Conservation (phyloP, 1,140 invertebrate genomes). For the Aphaenogaster rudis region DNA sequence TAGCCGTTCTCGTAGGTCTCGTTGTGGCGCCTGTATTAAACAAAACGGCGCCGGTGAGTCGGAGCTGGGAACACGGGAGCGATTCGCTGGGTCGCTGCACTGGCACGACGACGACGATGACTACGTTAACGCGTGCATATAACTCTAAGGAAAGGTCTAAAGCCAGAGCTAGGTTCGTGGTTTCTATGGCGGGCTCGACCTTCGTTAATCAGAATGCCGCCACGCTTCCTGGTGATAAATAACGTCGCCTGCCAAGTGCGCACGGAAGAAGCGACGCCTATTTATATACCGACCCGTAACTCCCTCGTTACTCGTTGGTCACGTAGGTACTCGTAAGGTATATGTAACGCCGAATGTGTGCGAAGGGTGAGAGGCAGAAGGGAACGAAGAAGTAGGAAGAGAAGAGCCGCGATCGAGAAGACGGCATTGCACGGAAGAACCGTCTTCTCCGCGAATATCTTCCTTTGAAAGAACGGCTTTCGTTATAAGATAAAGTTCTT, state of each 20-base stretch:
- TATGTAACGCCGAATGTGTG: conserved; percentile 53
- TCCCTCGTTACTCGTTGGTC: conserved; percentile 70
- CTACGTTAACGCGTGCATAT: conserved; percentile 3
- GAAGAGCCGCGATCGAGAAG: not conserved
- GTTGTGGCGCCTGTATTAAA: conserved; percentile 39
- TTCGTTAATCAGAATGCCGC: conserved; percentile 80
- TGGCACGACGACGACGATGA: not conserved
- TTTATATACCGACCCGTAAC: conserved; percentile 75
- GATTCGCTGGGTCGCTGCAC: conserved; percentile 30
- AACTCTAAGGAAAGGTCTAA: conserved; percentile 14
- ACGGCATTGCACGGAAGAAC: not conserved
- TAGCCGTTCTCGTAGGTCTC: conserved; percentile 27
- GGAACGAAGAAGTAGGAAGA: not conserved
- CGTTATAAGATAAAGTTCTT: not conserved
- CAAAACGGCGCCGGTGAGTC: conserved; percentile 51
- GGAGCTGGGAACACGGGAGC: conserved; percentile 26
- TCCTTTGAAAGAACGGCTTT: not conserved
- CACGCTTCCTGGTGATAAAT: conserved; percentile 82
- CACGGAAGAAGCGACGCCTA: conserved; percentile 77
- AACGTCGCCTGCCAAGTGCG: conserved; percentile 76
- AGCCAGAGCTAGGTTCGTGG: conserved; percentile 54
- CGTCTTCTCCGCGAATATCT: conserved; percentile 15
- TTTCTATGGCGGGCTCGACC: conserved; percentile 72
- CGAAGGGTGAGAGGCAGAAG: conserved; percentile 15
- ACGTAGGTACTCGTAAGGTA: conserved; percentile 40